phyloP scores from a whole-genome alignment of 2,888 invertebrate species.

The Dasypogon diadema region DNA sequence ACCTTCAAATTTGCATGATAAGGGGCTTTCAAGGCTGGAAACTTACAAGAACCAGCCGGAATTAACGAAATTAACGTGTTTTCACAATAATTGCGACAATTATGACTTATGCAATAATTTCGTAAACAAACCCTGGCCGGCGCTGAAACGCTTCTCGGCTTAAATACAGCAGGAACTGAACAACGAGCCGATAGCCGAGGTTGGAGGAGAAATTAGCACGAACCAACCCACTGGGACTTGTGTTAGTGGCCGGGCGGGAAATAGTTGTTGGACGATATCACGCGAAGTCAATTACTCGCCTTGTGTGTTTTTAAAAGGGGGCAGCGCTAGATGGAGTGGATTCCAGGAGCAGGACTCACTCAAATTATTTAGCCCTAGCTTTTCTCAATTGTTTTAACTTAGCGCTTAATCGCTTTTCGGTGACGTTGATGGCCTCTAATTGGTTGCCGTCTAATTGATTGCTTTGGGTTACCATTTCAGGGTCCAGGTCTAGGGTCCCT shows the following conservation, averaged over 20 bases:
- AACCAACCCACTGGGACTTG: background rate
- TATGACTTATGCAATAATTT: slow-evolving; percentile 46
- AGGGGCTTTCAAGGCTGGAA: slow-evolving; percentile 6
- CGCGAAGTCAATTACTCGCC: slow-evolving; percentile 58
- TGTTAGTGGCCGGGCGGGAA: slow-evolving; percentile 55
- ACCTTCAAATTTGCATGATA: slow-evolving; percentile 37
- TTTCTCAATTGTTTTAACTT: slow-evolving; percentile 42
- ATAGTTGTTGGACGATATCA: slow-evolving; percentile 57
- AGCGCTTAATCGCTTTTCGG: slow-evolving; percentile 41
- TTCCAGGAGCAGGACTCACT: background rate
- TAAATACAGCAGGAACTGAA: slow-evolving; percentile 33
- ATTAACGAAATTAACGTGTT: slow-evolving; percentile 35
- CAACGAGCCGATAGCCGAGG: slow-evolving; percentile 27
- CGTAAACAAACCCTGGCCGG: slow-evolving; percentile 41
- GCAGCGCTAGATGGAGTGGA: slow-evolving; percentile 41
- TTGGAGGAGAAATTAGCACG: slow-evolving; percentile 27
- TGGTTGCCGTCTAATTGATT: slow-evolving; percentile 43
- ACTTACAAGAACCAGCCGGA: background rate
- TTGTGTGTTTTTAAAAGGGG: slow-evolving; percentile 57
- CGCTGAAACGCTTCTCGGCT: slow-evolving; percentile 4
- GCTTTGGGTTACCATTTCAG: slow-evolving; percentile 2
- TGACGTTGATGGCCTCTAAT: slow-evolving; percentile 47
- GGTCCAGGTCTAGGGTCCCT: slow-evolving; percentile 1
- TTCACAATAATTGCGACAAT: slow-evolving; percentile 44
- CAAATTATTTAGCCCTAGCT: background rate